These are phyloP conservation scores for Sinohyriopsis cumingii DNA, from an alignment of 2,888 invertebrate genomes.

Conservation along the genomic window DNA sequence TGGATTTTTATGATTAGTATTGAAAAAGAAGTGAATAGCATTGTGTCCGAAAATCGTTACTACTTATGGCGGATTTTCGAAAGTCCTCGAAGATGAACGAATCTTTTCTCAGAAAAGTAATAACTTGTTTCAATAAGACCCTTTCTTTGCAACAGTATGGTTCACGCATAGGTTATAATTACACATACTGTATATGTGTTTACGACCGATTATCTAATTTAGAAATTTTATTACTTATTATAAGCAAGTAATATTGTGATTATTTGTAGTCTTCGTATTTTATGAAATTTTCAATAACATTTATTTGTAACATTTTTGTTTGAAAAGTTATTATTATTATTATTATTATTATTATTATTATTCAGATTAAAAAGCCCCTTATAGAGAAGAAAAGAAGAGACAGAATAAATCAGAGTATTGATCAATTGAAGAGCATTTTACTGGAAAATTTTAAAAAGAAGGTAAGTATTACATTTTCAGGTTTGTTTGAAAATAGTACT, in stretches of 20 bases:
- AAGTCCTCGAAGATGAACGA: conserved; percentile 19
- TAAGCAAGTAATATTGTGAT: no score
- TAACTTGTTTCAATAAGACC: background rate
- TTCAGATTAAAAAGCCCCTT: conserved; percentile 35
- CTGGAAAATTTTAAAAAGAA: conserved; percentile 37
- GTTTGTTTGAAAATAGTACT: no score
- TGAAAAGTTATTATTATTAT: no score
- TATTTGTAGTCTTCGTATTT: no score
- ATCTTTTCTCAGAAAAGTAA: conserved; percentile 38
- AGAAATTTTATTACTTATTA: no score
- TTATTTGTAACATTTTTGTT: no score
- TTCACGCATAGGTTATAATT: no score
- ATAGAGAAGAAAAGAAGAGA: conserved; percentile 37
- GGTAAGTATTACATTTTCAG: conserved; percentile 20
- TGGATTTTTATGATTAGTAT: background rate
- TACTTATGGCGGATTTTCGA: background rate
- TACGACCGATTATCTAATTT: no score
- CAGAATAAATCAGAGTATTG: conserved; percentile 32
- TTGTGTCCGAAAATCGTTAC: conserved; percentile 32
- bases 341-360: background rate
- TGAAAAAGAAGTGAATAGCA: conserved; percentile 1
- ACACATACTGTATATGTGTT: no score
- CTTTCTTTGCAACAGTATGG: background rate
- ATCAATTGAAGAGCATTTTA: conserved; percentile 27
- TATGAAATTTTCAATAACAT: no score